Evolutionary conservation across 92 coral and sea anemone genomes (phyloP).

Genomic region (Parazoanthus swiftii): DNA sequence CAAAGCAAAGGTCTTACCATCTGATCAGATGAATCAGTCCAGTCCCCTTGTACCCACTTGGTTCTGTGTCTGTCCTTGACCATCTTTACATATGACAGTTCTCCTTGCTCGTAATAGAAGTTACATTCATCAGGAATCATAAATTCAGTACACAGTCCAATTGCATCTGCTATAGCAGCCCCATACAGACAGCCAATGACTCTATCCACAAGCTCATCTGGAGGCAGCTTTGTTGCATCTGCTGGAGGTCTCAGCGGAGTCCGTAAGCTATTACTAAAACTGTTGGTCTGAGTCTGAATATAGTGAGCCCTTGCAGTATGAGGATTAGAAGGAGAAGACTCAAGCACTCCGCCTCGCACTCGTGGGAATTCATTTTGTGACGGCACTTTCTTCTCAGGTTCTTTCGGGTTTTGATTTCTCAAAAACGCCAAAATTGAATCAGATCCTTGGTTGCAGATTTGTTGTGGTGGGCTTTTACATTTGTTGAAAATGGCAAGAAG

Average conservation of each 20-base stretch:
- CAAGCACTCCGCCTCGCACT: slow-evolving; percentile 80
- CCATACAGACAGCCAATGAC: slow-evolving; percentile 96
- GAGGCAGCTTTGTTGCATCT: slow-evolving; percentile 80
- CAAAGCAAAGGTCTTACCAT: slow-evolving; percentile 59
- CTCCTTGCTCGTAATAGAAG: slow-evolving; percentile 78
- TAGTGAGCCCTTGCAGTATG: slow-evolving; percentile 95
- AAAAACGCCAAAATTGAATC: slow-evolving; percentile 65
- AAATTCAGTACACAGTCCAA: slow-evolving; percentile 93
- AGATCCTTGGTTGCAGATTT: slow-evolving; percentile 88
- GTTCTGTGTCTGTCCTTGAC: slow-evolving; percentile 87
- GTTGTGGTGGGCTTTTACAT: slow-evolving; percentile 88
- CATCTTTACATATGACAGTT: slow-evolving; percentile 62
- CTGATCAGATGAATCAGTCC: slow-evolving; percentile 97
- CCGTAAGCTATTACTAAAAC: slow-evolving; percentile 75
- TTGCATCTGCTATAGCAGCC: slow-evolving; percentile 93
- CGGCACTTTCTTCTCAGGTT: slow-evolving; percentile 47
- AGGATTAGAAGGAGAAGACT: slow-evolving; percentile 81
- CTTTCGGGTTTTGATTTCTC: slow-evolving; percentile 62
- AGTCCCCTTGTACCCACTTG: slow-evolving; percentile 86
- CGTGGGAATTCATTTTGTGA: slow-evolving; percentile 80
- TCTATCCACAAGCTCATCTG: slow-evolving; percentile 92
- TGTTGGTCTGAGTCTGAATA: slow-evolving; percentile 86
- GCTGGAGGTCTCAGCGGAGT: slow-evolving; percentile 92
- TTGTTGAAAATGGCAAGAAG: slow-evolving; percentile 85
- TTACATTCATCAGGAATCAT: slow-evolving; percentile 89